A percentile compares a stretch with the other conserved stretches of the same genome.
Conservation (phyloP, 1,140 invertebrate genomes). For the Drosophila grimshawi region DNA sequence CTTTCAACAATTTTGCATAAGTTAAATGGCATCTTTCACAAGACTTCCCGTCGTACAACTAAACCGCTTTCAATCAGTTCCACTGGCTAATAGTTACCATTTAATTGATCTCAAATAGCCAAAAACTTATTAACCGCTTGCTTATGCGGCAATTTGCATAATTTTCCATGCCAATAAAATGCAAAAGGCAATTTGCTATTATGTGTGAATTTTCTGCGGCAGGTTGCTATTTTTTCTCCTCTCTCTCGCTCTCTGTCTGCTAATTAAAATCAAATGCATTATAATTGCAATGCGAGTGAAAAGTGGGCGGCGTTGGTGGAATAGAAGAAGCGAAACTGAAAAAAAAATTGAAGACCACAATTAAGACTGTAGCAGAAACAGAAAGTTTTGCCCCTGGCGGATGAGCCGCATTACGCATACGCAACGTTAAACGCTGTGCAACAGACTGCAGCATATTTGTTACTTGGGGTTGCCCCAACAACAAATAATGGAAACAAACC, state of each 20-base stretch:
- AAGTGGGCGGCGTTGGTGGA: conserved; percentile 38
- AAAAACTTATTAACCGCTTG: conserved; percentile 55
- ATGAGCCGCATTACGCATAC: conserved; percentile 38
- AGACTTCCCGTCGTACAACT: conserved; percentile 33
- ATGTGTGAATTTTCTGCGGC: conserved; percentile 54
- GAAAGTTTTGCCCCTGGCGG: conserved; percentile 42
- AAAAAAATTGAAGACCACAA: conserved; percentile 3
- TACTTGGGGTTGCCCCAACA: conserved; percentile 17
- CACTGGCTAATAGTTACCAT: conserved; percentile 43
- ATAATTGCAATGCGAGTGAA: conserved; percentile 64
- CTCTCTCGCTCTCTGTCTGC: conserved; percentile 1
- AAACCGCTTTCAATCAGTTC: conserved; percentile 22
- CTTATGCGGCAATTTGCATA: conserved; percentile 59
- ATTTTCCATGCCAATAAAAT: conserved; percentile 63
- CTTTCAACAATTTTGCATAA: conserved; percentile 26
- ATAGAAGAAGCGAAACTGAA: conserved; percentile 15
- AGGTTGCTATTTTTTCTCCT: not conserved
- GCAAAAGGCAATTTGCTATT: conserved; percentile 66
- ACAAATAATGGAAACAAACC: conserved; percentile 8
- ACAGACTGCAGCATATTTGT: conserved; percentile 57
- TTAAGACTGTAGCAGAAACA: conserved; percentile 37
- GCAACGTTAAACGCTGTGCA: conserved; percentile 45
- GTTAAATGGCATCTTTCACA: conserved; percentile 29
- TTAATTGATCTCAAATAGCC: conserved; percentile 62
- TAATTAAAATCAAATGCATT: conserved; percentile 59